phyloP scores from a whole-genome alignment of 2,888 invertebrate genomes.

The Acrobasis suavella region DNA sequence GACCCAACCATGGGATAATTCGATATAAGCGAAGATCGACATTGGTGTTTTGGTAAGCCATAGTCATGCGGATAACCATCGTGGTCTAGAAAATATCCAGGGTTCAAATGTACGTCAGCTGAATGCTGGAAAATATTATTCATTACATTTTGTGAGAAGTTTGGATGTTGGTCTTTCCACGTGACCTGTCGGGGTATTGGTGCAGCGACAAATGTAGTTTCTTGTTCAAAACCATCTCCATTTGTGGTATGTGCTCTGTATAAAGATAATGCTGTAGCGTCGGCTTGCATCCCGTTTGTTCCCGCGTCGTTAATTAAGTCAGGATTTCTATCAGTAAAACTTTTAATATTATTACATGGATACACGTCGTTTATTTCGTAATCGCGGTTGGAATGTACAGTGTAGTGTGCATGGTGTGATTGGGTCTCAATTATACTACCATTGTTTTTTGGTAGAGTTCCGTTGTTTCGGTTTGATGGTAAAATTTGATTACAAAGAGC shows the following conservation, averaged over 20 bases:
- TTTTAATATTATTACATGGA: conserved; percentile 76
- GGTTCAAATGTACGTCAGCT: conserved; percentile 88
- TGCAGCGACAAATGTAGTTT: conserved; percentile 67
- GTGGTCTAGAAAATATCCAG: conserved; percentile 88
- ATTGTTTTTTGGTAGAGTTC: conserved; percentile 80
- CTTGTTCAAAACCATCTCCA: conserved; percentile 70
- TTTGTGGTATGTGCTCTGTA: conserved; percentile 67
- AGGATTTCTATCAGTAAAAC: conserved; percentile 87
- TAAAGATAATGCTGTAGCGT: conserved; percentile 71
- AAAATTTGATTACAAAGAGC: conserved; percentile 82
- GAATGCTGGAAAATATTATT: conserved; percentile 84
- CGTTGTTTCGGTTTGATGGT: conserved; percentile 68
- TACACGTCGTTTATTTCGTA: conserved; percentile 81
- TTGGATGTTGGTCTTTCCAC: conserved; percentile 77
- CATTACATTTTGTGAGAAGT: conserved; percentile 75
- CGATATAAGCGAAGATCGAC: conserved; percentile 70
- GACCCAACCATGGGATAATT: conserved; percentile 72
- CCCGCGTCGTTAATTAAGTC: conserved; percentile 91
- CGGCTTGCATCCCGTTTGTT: conserved; percentile 78
- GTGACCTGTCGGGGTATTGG: conserved; percentile 78
- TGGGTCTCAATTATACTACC: conserved; percentile 81
- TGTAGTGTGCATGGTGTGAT: conserved; percentile 82
- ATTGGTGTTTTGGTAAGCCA: conserved; percentile 86
- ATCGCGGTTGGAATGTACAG: conserved; percentile 75
- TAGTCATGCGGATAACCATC: conserved; percentile 92